Evolutionary conservation across 1,140 invertebrate genomes (phyloP), one percentile per base, ranked within the genome.

Genomic region (Aphelinus certus): DNA sequence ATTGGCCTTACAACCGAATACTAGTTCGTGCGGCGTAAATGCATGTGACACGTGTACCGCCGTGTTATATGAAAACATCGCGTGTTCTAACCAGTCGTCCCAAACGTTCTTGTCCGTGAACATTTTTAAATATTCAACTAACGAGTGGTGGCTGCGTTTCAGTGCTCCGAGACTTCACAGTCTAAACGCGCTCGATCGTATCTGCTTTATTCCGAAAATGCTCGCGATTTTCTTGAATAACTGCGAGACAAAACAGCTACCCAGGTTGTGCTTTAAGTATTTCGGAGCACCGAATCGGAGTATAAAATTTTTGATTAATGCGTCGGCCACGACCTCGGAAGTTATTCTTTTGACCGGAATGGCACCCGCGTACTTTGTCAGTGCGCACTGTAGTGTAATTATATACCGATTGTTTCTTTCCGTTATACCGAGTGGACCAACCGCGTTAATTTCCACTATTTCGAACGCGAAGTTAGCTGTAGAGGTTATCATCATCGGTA

Each of bases 401-500:
- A 85, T 73, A 60, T 84, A 85, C 75, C 77, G 78, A 71, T 84
- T 84, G 48, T 67, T 73, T 6, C 78, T 71, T 47, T 79, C 55
- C 3, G 77, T 83, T 3, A 81, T 47, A 3, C 82, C 80, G 2
- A 84, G 81, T 62, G 83, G 83, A 0, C 83, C 83, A 2, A 85
- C 81, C 48, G 84, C 53, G 51, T 87, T 83, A 1, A 85, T 82
- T 9, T 81, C 77, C 10, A 84, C 79, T 47, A 79, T 75, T 79
- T 86, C 80, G 64, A 86, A 86, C 46, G 82, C 78, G 79, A 82
- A 77, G 43, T 75, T 70, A 6, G 81, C 80, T 5, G 78, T 81
- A 10, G 80, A 79, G 1, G 82, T 86, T 7, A 85, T 84, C n/a
- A 81, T 78, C 82, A 85, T 84, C 55, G 83, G 84, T 10, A 81